Conservation (phyloP, 1,140 invertebrate genomes). For the Chironomus tepperi region DNA sequence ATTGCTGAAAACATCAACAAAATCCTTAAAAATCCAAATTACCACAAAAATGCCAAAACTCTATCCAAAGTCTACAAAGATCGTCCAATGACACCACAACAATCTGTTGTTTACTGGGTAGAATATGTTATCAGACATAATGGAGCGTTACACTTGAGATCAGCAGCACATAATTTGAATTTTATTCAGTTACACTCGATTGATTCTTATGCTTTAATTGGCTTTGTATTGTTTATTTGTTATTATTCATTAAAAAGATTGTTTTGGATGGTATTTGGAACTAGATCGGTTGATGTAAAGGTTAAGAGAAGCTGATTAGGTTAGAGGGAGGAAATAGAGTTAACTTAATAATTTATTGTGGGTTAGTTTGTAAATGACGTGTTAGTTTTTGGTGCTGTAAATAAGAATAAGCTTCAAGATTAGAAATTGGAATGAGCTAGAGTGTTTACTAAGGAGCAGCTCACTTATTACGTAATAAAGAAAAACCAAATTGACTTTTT, state of each 20-base stretch:
- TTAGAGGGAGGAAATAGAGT: no score
- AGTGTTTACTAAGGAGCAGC: no score
- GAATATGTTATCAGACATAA: conserved; percentile 45
- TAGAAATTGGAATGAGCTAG: no score
- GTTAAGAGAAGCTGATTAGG: no score
- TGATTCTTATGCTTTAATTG: conserved; percentile 32
- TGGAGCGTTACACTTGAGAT: conserved; percentile 38
- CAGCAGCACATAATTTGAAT: conserved; percentile 33
- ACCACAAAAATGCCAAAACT: conserved; percentile 39
- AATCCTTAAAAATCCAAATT: conserved; percentile 29
- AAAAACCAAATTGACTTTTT: no score
- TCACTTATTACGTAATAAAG: no score
- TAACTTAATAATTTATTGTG: no score
- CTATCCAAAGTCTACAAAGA: conserved; percentile 48
- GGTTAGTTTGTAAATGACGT: no score
- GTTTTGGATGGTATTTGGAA: no score
- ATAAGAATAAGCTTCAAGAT: no score
- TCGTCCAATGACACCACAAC: conserved; percentile 41
- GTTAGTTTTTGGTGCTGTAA: no score
- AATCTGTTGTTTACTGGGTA: conserved; percentile 47
- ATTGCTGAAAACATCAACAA: conserved; percentile 30
- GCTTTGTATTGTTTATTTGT: neutral
- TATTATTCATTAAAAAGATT: neutral
- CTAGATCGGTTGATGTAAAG: no score
- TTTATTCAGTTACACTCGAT: conserved; percentile 37